Percentiles rank a stretch among this genome's conserved stretches.
phyloP scores from a whole-genome alignment of 2,113 vertebrate species.

The Circaetus cinerascens region DNA sequence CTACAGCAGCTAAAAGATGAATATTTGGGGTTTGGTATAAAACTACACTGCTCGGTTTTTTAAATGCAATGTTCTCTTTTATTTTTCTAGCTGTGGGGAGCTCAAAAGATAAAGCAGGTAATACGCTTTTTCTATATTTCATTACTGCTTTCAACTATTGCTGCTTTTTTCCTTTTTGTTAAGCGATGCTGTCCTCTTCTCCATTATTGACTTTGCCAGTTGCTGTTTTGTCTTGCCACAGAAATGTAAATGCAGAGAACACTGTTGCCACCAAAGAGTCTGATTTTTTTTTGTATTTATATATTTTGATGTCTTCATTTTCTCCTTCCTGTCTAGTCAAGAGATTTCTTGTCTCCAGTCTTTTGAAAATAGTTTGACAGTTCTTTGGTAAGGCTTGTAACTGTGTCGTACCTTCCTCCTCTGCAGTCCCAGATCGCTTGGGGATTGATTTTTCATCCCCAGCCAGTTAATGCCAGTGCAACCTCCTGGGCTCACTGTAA shows the following conservation, averaged over 20 bases:
- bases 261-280: background rate
- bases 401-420: background rate
- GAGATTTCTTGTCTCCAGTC: conserved; percentile 9
- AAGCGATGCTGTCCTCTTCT: background rate
- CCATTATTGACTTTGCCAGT: background rate
- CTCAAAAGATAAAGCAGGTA: conserved; percentile 96
- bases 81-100: conserved; percentile 85
- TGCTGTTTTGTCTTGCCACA: conserved; percentile 24
- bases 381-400: conserved; percentile 14
- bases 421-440: background rate
- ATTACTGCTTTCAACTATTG: background rate
- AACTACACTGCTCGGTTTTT: background rate
- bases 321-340: conserved; percentile 33
- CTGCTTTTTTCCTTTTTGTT: background rate
- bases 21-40: background rate
- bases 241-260: conserved; percentile 24
- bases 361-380: conserved; percentile 39
- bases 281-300: conserved; percentile 14
- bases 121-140: background rate
- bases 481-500: background rate
- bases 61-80: background rate
- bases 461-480: background rate
- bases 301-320: conserved; percentile 51
- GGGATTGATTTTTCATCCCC: background rate
- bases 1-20: background rate